Evolutionary conservation across 2,113 vertebrate species (phyloP).

Genomic region (Setophaga petechia): DNA sequence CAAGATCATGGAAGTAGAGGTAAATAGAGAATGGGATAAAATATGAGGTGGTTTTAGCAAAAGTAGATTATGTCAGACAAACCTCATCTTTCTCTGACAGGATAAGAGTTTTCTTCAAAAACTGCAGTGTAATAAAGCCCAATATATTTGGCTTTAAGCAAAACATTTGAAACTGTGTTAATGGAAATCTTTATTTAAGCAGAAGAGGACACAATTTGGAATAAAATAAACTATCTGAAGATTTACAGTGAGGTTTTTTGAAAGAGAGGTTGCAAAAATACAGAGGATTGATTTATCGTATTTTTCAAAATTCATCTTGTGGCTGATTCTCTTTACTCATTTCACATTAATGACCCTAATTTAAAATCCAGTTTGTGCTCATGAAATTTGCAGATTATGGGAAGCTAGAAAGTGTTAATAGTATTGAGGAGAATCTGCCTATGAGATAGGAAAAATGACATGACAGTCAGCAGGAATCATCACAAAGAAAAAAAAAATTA

Average conservation of each 20-base stretch:
- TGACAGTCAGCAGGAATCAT: not conserved
- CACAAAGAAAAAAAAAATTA: not conserved
- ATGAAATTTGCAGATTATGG: not conserved
- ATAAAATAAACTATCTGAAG: not conserved
- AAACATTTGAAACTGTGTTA: not conserved
- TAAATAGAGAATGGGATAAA: not conserved
- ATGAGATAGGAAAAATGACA: not conserved
- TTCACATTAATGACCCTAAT: not conserved
- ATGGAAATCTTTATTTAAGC: not conserved
- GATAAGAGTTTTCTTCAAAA: not conserved
- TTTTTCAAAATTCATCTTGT: not conserved
- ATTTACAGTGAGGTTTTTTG: not conserved
- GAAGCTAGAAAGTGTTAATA: not conserved
- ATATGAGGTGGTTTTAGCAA: not conserved
- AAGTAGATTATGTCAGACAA: not conserved
- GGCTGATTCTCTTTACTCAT: not conserved
- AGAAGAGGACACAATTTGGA: not conserved
- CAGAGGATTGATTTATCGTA: not conserved
- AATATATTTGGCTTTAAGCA: not conserved
- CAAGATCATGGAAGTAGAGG: not conserved
- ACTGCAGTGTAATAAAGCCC: not conserved
- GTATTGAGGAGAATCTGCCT: not conserved
- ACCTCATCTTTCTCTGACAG: not conserved
- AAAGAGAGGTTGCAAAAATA: not conserved
- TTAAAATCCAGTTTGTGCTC: not conserved